Conservation (phyloP, 2,113 vertebrate genomes). For the Callospermophilus lateralis region DNA sequence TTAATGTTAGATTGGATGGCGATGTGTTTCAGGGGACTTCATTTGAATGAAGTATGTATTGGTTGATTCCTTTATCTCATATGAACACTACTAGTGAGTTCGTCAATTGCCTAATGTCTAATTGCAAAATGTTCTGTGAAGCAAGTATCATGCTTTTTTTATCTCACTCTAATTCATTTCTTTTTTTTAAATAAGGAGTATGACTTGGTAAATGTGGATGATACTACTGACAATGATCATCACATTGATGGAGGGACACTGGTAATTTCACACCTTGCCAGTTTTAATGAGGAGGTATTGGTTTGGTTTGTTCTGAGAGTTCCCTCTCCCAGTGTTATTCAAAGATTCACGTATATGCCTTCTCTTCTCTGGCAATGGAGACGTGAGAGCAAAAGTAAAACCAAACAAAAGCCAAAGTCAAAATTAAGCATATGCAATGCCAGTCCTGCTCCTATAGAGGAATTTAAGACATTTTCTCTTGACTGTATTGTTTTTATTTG, state of each 20-base stretch:
- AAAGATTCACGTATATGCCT: background rate
- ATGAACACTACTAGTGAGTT: background rate
- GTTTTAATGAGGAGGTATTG: slow-evolving; percentile 58
- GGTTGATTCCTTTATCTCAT: slow-evolving; percentile 54
- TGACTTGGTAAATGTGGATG: slow-evolving; percentile 41
- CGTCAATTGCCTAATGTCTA: slow-evolving; percentile 55
- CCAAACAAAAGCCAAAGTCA: slow-evolving; percentile 6
- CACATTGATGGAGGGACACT: slow-evolving; percentile 20
- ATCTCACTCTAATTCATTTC: slow-evolving; percentile 40
- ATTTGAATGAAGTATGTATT: slow-evolving; percentile 64
- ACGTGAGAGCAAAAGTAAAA: background rate
- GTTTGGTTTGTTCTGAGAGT: slow-evolving; percentile 22
- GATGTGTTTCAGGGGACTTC: slow-evolving; percentile 66
- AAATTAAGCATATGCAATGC: background rate
- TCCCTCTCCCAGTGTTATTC: background rate
- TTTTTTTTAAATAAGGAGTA: background rate
- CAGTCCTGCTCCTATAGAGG: background rate
- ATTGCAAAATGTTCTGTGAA: slow-evolving; percentile 59
- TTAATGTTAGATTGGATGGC: slow-evolving; percentile 53
- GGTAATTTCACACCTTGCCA: slow-evolving; percentile 65
- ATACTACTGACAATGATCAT: slow-evolving; percentile 57
- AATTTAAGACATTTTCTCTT: slow-evolving; percentile 41
- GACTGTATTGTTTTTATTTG: slow-evolving; percentile 74
- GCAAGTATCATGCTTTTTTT: background rate
- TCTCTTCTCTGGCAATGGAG: background rate